These are phyloP conservation scores for Carduelis carduelis DNA, from an alignment of 2,797 vertebrate genomes.

Conservation along the genomic window DNA sequence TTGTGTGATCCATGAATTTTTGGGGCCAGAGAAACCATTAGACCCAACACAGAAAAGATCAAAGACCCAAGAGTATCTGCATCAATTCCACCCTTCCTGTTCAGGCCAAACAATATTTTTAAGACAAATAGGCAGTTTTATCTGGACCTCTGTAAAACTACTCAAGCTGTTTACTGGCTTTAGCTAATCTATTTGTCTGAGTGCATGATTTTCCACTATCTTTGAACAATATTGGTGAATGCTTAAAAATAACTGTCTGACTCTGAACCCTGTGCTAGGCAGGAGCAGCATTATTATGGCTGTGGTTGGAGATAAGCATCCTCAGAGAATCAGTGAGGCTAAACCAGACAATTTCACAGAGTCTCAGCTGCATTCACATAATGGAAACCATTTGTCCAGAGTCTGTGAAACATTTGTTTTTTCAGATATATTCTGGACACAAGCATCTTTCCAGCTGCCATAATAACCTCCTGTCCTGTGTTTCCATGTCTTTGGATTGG, in stretches of 20 bases:
- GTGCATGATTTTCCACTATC: neutral
- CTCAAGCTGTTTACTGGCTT: neutral
- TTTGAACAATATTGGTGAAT: neutral
- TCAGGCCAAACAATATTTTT: neutral
- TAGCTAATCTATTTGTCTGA: neutral
- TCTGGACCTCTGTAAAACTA: neutral
- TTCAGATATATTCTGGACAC: slow-evolving; percentile 31
- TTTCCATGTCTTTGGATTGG: neutral
- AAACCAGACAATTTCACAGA: neutral
- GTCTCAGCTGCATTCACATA: neutral
- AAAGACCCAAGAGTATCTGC: neutral
- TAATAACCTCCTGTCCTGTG: neutral
- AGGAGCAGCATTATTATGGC: neutral
- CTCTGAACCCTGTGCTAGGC: neutral
- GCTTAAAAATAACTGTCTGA: slow-evolving; percentile 12
- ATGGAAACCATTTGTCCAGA: slow-evolving; percentile 41
- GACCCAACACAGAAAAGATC: neutral
- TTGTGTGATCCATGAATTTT: neutral
- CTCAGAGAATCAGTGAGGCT: neutral
- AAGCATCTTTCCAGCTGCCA: slow-evolving; percentile 17
- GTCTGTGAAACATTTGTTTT: slow-evolving; percentile 22
- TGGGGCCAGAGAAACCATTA: neutral
- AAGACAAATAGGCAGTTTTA: neutral
- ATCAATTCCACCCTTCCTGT: neutral
- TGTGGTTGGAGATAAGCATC: slow-evolving; percentile 34